Evolutionary conservation across 2,797 vertebrate genomes (phyloP), one percentile per base, ranked within the genome.

Genomic region (Catostomus latipinnis): DNA sequence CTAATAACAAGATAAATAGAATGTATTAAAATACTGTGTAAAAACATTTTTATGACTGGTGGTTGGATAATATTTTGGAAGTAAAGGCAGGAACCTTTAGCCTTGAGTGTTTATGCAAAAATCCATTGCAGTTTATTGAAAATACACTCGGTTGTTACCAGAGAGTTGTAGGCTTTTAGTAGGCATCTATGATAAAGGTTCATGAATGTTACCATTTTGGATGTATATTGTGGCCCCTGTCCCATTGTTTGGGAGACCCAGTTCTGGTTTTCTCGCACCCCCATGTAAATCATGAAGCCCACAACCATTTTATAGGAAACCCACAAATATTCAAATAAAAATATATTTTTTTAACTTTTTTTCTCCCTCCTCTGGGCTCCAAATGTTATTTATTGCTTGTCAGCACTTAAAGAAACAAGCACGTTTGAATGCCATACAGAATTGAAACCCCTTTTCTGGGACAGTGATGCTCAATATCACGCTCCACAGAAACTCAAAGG

Each of bases 301-400:
- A 13, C 4, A 16, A 46, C 43, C 7, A 1, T 56, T 56, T 45
- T 45, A 54, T 70, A 34, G 7, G 50, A 18, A 12, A 58, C 8
- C 22, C 48, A 71, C 52, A 61, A 60, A 18, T 60, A 71, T 34
- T 34, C 34, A 34, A 34, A 34, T 3, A n/a, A 56, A 52, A 62
- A 63, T 0, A 71, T 54, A 65, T 86, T 76, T 76, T 83, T 65
- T 18, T 18, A 18, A 57, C 54, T 34, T 11, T 50, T 76, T 82
- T 22, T 3, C 22, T 3, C 22, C 22, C 22, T 22, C 22, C 94
- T 92, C 95, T 93, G 90, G 89, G 88, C 90, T 88, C 90, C 91
- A 91, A 93, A 93, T 92, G 89, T 89, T 93, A 94, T 95, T 94
- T 93, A 93, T 90, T 84, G 88, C 92, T 95, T 96, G 94, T 96